These are phyloP conservation scores for Patella pellucida DNA, from an alignment of 2,888 invertebrate species.

Conservation along the genomic window DNA sequence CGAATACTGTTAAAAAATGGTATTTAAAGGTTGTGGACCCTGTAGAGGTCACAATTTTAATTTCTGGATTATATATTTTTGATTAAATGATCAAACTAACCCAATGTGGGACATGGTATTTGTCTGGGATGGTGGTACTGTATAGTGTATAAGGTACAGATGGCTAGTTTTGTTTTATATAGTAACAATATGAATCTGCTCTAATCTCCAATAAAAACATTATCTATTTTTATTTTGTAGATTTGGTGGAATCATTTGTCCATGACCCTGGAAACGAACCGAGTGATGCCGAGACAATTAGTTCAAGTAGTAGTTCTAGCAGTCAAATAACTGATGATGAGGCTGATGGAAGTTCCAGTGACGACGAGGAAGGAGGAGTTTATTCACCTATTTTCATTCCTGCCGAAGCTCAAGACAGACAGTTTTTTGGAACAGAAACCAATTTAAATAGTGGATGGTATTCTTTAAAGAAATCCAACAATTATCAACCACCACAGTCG, in stretches of 20 bases:
- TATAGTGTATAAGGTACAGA: no score
- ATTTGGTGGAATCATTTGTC: conserved; percentile 2
- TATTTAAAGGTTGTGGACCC: no score
- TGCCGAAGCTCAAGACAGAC: neutral
- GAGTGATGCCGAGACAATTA: conserved; percentile 33
- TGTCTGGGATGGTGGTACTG: no score
- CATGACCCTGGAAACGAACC: conserved; percentile 26
- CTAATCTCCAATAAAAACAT: neutral
- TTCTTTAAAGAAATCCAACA: neutral
- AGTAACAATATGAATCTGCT: no score
- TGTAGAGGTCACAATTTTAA: no score
- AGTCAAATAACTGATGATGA: conserved; percentile 4
- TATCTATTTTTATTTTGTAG: neutral
- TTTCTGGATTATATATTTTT: no score
- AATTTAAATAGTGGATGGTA: neutral
- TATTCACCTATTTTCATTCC: neutral
- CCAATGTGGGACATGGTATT: no score
- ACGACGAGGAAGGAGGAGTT: neutral
- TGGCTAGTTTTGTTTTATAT: no score
- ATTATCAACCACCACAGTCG: neutral
- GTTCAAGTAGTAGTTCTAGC: conserved; percentile 17
- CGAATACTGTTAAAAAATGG: no score
- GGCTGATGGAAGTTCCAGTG: neutral
- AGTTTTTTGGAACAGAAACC: neutral
- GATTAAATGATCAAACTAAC: no score